Evolutionary conservation across 1,140 invertebrate genomes (phyloP), one percentile per base, ranked within the genome.

Genomic region (Calliphora vicina): DNA sequence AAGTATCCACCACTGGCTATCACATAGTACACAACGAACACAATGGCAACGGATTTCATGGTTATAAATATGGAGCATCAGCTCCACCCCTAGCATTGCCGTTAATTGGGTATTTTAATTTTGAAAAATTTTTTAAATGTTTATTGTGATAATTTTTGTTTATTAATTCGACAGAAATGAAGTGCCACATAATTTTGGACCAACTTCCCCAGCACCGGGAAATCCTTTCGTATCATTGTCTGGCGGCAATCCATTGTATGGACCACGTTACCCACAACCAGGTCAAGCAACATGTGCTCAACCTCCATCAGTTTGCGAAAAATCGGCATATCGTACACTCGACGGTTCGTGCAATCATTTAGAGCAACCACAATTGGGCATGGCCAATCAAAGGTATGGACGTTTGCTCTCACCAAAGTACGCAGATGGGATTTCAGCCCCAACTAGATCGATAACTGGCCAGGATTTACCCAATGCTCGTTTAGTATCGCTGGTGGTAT

Each of bases 321-420:
- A 92, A 78, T 90, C 91, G 0, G 92, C 92, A 81, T 97, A 97
- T 87, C 92, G 97, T 25, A 93, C 93, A 1, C 93, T 94, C 78
- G 96, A 98, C 89, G 97, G 97, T 0, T 94, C 95, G 0, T 98
- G 97, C 87, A 98, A 97, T 88, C 97, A 98, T 89, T 86, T 96
- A 6, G 86, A 92, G 35, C 93, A 94, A 85, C 94, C 96, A 0
- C 92, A 91, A 0, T 94, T 94, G 92, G 97, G 97, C 4, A 93
- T 93, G 82, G 94, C 96, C 0, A 94, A 94, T 86, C 95, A 94
- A 13, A 93, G 94, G 72, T 93, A 98, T 85, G 92, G 93, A 13
- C 93, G 98, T 82, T 91, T 99, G 0, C 86, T 98, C 15, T 94
- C 94, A 9, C 93, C 97, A 1, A 95, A 94, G 86, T 97, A 97